Base-by-base conservation (phyloP, 2,888 invertebrate species). In the Conistra vaccinii region DNA sequence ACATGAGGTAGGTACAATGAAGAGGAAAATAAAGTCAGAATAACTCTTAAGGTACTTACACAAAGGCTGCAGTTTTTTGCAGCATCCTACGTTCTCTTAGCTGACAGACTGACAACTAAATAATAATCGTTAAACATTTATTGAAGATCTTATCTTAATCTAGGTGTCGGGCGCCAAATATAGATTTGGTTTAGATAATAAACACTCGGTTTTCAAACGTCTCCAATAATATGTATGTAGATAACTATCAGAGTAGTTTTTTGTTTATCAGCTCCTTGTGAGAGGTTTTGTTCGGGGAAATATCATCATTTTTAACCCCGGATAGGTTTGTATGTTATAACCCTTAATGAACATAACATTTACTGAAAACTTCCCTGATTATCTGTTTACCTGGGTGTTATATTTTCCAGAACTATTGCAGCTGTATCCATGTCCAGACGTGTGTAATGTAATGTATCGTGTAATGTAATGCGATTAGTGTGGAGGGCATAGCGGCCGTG, bases 111-210 rank as follows among this genome's bases (percentile, higher is more conserved):
- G 29, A 35, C 17, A 53, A 57, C n/a, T 23, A 57, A 48, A 76
- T 29, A 26, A 9, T 51, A 58, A 62, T 62, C 14, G 32, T 20
- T 57, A 51, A 35, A 45, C 42, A 67, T 76, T 53, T 78, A 62
- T 76, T 62, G 76, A 62, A 62, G 51, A 67, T 62, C 55, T 78
- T 81, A 78, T 78, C 63, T 60, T 78, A 76, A 78, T 78, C 17
- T 53, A 35, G 26, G 73, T 80, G 61, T 51, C 42, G 55, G 23
- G 42, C 39, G 53, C 5, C 9, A 42, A 17, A 62, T 32, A 55
- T 55, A 26, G 29, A 32, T 60, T 32, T 29, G 39, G 39, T n/a
- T 42, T 5, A 48, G 60, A n/a, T n/a, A n/a, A n/a, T 29, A 60
- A 60, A 48, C n/a, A 42, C 2, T 2, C n/a, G 42, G n/a, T 39